These are phyloP conservation scores for Plusia festucae DNA, from an alignment of 2,888 invertebrate genomes.

Conservation along the genomic window DNA sequence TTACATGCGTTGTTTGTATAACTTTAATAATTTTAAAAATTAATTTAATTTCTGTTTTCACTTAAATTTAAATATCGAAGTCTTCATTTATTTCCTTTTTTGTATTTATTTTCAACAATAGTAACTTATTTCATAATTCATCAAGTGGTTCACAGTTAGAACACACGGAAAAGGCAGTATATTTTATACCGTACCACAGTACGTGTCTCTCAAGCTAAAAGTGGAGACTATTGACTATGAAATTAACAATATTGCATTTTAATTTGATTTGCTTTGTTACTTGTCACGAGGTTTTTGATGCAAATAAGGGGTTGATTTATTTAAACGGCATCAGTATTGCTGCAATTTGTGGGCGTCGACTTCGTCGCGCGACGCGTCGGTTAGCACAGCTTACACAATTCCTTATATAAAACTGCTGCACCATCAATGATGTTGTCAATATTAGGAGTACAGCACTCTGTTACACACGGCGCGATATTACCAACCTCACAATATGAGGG, in stretches of 20 bases:
- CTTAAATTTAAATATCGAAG: background rate
- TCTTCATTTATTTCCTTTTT: background rate
- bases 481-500: conserved; percentile 74
- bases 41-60: background rate
- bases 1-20: background rate
- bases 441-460: conserved; percentile 74
- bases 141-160: background rate
- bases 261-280: background rate
- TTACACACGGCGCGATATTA: conserved; percentile 61
- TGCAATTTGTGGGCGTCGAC: conserved; percentile 66
- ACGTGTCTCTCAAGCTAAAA: too few relatives aligned
- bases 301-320: conserved; percentile 32
- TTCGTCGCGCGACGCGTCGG: conserved; percentile 77
- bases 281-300: conserved; percentile 6
- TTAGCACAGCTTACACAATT: conserved; percentile 85
- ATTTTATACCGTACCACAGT: too few relatives aligned
- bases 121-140: background rate
- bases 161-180: background rate
- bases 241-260: background rate
- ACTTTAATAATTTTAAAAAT: background rate
- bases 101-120: background rate
- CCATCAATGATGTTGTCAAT: conserved; percentile 81
- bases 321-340: conserved; percentile 60
- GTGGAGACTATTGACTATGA: too few relatives aligned
- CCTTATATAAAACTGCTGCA: conserved; percentile 87